These are phyloP conservation scores for Avahi laniger DNA, from an alignment of 2,797 vertebrate genomes.

Conservation along the genomic window DNA sequence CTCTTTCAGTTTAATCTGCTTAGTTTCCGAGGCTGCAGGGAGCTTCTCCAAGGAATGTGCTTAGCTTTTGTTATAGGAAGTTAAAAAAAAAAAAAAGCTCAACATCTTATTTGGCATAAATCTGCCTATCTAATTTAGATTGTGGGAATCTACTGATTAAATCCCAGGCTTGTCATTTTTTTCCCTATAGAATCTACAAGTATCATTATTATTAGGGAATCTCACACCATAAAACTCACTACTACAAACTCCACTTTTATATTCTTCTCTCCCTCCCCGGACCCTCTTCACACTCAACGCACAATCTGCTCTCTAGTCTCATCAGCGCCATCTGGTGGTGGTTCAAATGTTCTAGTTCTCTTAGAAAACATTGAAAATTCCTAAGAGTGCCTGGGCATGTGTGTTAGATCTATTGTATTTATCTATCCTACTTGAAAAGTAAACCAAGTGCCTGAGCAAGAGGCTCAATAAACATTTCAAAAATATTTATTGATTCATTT, in stretches of 20 bases:
- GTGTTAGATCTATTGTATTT: neutral
- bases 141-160: constrained; percentile 30
- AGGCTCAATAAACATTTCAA: too few species aligned
- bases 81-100: neutral
- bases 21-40: constrained; percentile 42
- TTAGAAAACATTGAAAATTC: neutral
- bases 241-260: neutral
- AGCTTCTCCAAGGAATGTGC: constrained; percentile 51
- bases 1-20: constrained; percentile 56
- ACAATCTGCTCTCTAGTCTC: neutral
- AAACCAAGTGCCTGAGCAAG: neutral
- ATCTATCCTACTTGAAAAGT: neutral
- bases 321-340: constrained; percentile 71
- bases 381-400: neutral
- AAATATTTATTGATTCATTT: neutral
- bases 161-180: neutral
- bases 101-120: constrained; percentile 21
- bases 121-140: constrained; percentile 43
- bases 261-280: neutral
- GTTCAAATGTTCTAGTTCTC: neutral
- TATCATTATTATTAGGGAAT: constrained; percentile 31
- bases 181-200: neutral
- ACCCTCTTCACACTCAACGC: neutral
- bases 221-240: neutral
- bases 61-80: constrained; percentile 45